A percentile compares a stretch with the other conserved stretches of the same genome.
These are phyloP conservation scores for Gymnobelideus leadbeateri DNA, from an alignment of 2,113 vertebrate species.

Conservation along the genomic window DNA sequence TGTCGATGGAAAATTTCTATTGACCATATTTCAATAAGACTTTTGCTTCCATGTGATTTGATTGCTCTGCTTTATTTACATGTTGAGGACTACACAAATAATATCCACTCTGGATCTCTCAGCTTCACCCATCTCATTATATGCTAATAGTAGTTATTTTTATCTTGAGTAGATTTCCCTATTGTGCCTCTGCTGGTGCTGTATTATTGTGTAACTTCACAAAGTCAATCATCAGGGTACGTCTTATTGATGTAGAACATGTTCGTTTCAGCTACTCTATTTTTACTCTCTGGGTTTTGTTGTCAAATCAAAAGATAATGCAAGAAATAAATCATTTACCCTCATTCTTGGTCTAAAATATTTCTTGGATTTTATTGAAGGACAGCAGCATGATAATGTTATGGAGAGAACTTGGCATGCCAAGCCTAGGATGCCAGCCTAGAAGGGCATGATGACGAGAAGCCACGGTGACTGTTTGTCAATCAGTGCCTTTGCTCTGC, in stretches of 20 bases:
- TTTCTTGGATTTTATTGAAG: constrained; percentile 29
- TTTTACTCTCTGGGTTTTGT: constrained; percentile 33
- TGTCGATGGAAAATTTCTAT: constrained; percentile 17
- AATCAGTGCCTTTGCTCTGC: constrained; percentile 81
- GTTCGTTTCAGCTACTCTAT: constrained; percentile 68
- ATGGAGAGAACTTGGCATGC: constrained; percentile 74
- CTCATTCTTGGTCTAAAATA: constrained; percentile 79
- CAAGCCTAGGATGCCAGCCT: constrained; percentile 75
- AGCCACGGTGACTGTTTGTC: constrained; percentile 80
- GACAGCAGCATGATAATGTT: constrained; percentile 8
- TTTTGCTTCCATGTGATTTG: constrained; percentile 41
- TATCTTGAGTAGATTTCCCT: constrained; percentile 71
- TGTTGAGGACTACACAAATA: constrained; percentile 60
- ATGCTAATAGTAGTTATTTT: constrained; percentile 56
- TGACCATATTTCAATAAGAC: constrained; percentile 44
- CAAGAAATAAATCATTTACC: constrained; percentile 76
- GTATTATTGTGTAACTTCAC: constrained; percentile 76
- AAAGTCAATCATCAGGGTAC: constrained; percentile 71
- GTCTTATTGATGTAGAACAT: constrained; percentile 68
- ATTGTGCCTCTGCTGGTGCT: constrained; percentile 60
- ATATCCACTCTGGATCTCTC: constrained; percentile 54
- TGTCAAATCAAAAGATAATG: constrained; percentile 38
- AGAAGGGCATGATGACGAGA: constrained; percentile 79
- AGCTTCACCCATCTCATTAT: constrained; percentile 64
- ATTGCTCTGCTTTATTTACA: constrained; percentile 45